Percentiles rank a stretch among this genome's conserved stretches.
phyloP scores from a whole-genome alignment of 37 sponge, comb jelly and placozoan species.

The Aplysina aerophoba region DNA sequence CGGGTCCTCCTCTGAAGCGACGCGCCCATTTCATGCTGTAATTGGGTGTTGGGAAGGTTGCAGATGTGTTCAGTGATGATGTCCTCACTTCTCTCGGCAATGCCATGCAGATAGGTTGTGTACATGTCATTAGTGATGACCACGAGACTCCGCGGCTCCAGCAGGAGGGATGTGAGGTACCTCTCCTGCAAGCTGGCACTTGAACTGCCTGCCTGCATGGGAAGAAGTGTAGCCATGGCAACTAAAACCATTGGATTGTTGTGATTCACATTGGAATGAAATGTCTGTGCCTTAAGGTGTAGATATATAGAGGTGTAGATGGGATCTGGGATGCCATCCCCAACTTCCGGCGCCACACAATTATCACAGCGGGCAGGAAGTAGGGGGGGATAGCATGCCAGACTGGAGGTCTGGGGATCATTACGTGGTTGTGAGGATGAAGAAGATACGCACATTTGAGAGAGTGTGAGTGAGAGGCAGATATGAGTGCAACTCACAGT shows the following conservation, averaged over 20 bases:
- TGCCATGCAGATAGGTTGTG: constrained; percentile 81
- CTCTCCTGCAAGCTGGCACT: constrained; percentile 49
- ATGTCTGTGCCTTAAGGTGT: not conserved
- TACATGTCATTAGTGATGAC: constrained; percentile 89
- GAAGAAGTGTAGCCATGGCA: not conserved
- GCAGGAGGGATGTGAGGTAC: constrained; percentile 78
- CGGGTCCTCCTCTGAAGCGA: constrained; percentile 77
- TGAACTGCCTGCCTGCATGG: not conserved
- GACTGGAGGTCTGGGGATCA: too few relatives aligned
- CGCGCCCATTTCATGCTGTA: constrained; percentile 18
- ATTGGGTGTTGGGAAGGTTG: constrained; percentile 48
- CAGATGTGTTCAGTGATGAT: constrained; percentile 32
- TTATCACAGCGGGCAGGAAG: too few relatives aligned
- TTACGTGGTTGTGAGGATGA: too few relatives aligned
- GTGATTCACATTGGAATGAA: not conserved
- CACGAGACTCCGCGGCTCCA: constrained; percentile 94
- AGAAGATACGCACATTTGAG: too few relatives aligned
- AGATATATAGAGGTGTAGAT: too few relatives aligned
- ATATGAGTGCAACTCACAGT: not conserved
- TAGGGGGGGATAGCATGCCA: too few relatives aligned
- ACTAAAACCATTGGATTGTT: not conserved
- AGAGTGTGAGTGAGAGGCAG: not conserved
- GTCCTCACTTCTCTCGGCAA: constrained; percentile 64
- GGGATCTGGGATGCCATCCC: too few relatives aligned
- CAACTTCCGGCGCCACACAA: too few relatives aligned